Evolutionary conservation across 2,113 vertebrate genomes (phyloP).

Genomic region (Phrynocephalus versicolor): DNA sequence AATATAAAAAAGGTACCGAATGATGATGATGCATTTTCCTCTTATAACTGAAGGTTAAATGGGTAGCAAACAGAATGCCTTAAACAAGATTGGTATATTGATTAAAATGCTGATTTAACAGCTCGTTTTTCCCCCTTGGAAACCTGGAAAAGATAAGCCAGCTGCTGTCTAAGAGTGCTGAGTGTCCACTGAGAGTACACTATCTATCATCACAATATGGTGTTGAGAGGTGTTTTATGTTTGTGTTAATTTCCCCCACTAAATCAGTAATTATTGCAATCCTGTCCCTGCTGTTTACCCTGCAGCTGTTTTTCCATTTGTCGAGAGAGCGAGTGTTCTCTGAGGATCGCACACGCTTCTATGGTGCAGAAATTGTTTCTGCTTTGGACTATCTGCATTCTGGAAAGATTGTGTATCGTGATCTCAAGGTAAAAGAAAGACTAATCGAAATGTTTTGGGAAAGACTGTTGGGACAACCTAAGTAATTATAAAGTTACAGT

Average conservation of each 20-base stretch:
- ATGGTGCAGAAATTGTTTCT: conserved; percentile 97
- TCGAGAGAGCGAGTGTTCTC: conserved; percentile 99
- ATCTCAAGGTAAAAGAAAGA: conserved; percentile 95
- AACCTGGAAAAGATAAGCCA: conserved; percentile 93
- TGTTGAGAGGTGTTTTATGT: conserved; percentile 99
- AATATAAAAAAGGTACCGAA: conserved; percentile 40
- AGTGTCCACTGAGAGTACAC: conserved; percentile 86
- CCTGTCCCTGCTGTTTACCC: conserved; percentile 97
- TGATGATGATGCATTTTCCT: conserved; percentile 60
- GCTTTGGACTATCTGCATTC: conserved; percentile 98
- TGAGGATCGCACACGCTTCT: conserved; percentile 98
- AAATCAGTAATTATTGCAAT: conserved; percentile 99
- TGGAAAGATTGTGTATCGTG: conserved; percentile 98
- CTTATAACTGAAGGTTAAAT: conserved; percentile 83
- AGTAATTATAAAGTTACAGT: conserved; percentile 78
- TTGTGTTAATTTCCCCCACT: conserved; percentile 99
- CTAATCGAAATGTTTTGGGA: conserved; percentile 74
- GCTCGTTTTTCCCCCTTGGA: conserved; percentile 84
- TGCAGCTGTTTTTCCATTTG: conserved; percentile 99
- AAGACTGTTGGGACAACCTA: conserved; percentile 73
- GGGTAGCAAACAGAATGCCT: conserved; percentile 80
- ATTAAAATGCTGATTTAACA: conserved; percentile 98
- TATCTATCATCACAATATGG: conserved; percentile 99
- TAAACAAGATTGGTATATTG: conserved; percentile 98
- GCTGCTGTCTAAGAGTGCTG: conserved; percentile 93